phyloP scores from a whole-genome alignment of 1,140 invertebrate species.

The Hermetia illucens region DNA sequence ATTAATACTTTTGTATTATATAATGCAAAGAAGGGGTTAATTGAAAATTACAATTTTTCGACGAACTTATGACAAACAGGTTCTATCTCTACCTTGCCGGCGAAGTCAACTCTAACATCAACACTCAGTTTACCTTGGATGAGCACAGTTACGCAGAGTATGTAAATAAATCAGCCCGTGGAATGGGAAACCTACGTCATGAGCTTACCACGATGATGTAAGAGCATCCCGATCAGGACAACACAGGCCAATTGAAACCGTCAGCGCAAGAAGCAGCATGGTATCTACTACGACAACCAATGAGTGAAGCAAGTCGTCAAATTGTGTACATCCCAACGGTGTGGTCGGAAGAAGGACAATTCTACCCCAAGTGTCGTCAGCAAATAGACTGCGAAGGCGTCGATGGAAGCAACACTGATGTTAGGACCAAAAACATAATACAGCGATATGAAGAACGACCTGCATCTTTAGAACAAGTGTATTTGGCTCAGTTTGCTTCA shows the following conservation, averaged over 20 bases:
- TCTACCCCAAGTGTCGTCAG: constrained; percentile 17
- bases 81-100: constrained; percentile 24
- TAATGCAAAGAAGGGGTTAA: too few species aligned
- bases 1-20: too few species aligned
- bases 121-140: constrained; percentile 31
- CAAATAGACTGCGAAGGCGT: constrained; percentile 19
- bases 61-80: constrained; percentile 20
- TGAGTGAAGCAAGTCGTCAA: constrained; percentile 12
- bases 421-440: constrained; percentile 20
- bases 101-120: constrained; percentile 22
- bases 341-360: constrained; percentile 1
- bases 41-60: too few species aligned
- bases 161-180: constrained; percentile 26
- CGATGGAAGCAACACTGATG: constrained; percentile 12
- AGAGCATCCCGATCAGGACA: constrained; percentile 24
- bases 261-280: constrained; percentile 22
- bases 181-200: constrained; percentile 25
- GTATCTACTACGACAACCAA: constrained; percentile 17
- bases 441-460: constrained; percentile 22
- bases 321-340: constrained; percentile 4
- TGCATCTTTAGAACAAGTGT: constrained; percentile 16
- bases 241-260: constrained; percentile 23
- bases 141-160: constrained; percentile 21
- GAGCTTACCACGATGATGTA: constrained; percentile 20
- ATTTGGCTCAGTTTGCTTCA: constrained; percentile 25